These are phyloP conservation scores for Magallana nippona DNA, from an alignment of 2,888 invertebrate species.

Conservation along the genomic window DNA sequence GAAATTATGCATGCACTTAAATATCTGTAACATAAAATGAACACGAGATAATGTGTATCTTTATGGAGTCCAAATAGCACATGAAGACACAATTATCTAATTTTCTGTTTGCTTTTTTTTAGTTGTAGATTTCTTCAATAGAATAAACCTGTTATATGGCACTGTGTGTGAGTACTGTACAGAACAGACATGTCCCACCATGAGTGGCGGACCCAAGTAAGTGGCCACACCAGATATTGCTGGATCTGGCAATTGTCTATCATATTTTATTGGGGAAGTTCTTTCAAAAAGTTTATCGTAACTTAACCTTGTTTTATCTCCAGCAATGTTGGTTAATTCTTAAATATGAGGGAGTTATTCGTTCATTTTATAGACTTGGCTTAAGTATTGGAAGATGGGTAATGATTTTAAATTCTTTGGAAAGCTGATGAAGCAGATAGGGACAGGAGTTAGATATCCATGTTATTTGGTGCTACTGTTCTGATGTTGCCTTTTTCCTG, in stretches of 20 bases:
- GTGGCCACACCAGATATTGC: conserved; percentile 52
- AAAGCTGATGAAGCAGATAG: no score
- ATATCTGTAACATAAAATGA: no score
- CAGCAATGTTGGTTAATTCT: no score
- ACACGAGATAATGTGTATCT: neutral
- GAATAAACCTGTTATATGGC: conserved; percentile 94
- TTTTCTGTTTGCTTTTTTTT: conserved; percentile 71
- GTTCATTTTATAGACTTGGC: no score
- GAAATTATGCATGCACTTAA: no score
- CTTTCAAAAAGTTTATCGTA: no score
- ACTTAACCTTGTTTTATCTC: no score
- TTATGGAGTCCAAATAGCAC: neutral
- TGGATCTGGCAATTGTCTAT: neutral
- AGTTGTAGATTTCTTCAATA: conserved; percentile 96
- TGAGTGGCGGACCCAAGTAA: conserved; percentile 91
- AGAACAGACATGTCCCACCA: conserved; percentile 90
- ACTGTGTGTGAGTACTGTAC: conserved; percentile 91
- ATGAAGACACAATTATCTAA: neutral
- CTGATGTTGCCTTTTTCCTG: conserved; percentile 23
- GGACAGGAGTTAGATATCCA: neutral
- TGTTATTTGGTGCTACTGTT: neutral
- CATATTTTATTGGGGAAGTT: no score
- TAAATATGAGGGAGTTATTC: no score
- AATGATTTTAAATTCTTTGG: no score
- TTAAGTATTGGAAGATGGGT: no score